Evolutionary conservation across 1,140 invertebrate species (phyloP).

Genomic region (Limonius californicus): DNA sequence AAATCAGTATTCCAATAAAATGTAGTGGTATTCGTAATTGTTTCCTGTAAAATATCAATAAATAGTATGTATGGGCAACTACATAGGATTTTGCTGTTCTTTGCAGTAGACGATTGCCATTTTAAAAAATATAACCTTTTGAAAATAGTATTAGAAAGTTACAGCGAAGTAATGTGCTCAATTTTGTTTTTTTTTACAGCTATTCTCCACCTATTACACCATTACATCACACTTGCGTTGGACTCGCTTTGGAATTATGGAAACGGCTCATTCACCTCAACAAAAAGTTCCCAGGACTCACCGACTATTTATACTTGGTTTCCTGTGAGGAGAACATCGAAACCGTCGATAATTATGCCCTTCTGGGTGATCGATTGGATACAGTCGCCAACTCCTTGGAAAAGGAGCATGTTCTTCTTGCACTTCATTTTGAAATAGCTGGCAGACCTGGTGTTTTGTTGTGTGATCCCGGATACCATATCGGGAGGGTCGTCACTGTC

Average conservation of each 20-base stretch:
- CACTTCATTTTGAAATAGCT: slow-evolving; percentile 67
- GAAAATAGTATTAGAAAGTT: too few species aligned
- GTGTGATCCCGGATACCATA: slow-evolving; percentile 87
- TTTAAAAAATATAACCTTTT: too few species aligned
- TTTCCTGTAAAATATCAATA: too few species aligned
- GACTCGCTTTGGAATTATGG: slow-evolving; percentile 75
- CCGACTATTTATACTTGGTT: slow-evolving; percentile 65
- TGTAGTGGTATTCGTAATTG: too few species aligned
- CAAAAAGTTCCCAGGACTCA: slow-evolving; percentile 61
- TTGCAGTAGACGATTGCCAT: too few species aligned
- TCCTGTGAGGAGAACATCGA: slow-evolving; percentile 86
- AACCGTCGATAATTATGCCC: slow-evolving; percentile 62
- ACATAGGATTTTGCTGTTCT: too few species aligned
- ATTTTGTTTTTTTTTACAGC: slow-evolving; percentile 29
- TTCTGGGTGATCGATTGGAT: slow-evolving; percentile 52
- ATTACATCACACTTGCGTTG: slow-evolving; percentile 83
- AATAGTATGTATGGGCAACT: too few species aligned
- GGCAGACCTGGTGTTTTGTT: slow-evolving; percentile 72
- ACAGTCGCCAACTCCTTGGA: slow-evolving; percentile 63
- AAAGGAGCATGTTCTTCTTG: slow-evolving; percentile 87
- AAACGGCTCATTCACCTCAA: slow-evolving; percentile 54
- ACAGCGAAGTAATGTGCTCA: too few species aligned
- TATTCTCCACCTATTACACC: slow-evolving; percentile 74
- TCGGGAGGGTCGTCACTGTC: slow-evolving; percentile 77
- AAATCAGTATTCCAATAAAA: too few species aligned